Percentiles rank a stretch among this genome's conserved stretches.
Evolutionary conservation across 2,113 vertebrate species (phyloP).

Genomic region (Neofelis nebulosa): DNA sequence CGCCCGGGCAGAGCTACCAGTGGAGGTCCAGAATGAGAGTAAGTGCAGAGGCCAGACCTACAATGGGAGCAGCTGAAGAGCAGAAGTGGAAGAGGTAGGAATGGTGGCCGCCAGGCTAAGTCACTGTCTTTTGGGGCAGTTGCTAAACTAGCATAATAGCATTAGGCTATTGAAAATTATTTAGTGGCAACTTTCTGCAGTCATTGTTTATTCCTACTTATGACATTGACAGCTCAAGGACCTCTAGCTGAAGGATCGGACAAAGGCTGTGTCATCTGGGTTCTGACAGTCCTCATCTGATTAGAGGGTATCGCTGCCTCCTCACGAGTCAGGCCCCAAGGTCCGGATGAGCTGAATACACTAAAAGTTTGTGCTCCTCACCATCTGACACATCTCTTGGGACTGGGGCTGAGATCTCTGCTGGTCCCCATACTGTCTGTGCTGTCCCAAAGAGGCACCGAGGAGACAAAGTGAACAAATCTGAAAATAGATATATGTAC

Average conservation of each 20-base stretch:
- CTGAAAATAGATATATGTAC: neutral
- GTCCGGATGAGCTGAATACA: neutral
- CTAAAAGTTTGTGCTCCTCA: neutral
- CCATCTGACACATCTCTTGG: neutral
- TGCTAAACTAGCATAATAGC: neutral
- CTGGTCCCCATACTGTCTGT: neutral
- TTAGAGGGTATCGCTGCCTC: neutral
- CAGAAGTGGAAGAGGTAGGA: neutral
- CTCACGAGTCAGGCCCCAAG: neutral
- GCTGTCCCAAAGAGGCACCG: neutral
- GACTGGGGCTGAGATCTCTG: too few relatives aligned
- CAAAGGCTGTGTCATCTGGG: neutral
- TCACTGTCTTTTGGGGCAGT: neutral
- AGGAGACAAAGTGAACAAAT: neutral
- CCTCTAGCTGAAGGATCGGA: neutral
- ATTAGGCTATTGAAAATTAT: neutral
- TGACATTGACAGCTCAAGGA: neutral
- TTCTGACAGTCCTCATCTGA: neutral
- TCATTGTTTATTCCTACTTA: neutral
- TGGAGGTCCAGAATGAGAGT: neutral
- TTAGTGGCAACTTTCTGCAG: neutral
- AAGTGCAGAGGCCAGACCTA: neutral
- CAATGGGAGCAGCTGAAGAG: too few relatives aligned
- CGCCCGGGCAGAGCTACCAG: neutral
- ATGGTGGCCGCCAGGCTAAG: neutral